Evolutionary conservation across 2,888 invertebrate species (phyloP), one percentile per base, ranked within the genome.

Genomic region (Myopa tessellatipennis): DNA sequence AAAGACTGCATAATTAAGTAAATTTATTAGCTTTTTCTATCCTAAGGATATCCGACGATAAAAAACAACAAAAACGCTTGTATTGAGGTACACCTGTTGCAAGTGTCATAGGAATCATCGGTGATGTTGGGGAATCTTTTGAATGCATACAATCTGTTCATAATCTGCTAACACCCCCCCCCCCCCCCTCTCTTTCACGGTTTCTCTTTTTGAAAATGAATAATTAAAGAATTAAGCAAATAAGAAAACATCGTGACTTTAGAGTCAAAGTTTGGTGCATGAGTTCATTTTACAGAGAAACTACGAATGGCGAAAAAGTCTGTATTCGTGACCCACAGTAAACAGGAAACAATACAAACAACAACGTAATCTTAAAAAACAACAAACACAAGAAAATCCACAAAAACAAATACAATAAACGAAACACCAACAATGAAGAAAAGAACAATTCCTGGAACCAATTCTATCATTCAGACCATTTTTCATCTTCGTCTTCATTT

Each of bases 281-380:
- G 68, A 69, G 45, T 50, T 70, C 45, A 26, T 76, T 76, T 69
- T 69, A 70, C n/a, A 34, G 69, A 61, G 68, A 58, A 16, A 55
- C 71, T 40, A 38, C 58, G 71, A 60, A 18, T 8, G 34, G 10
- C 4, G 4, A 61, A 14, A 14, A 6, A 16, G 58, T 5, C 2
- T 58, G 6, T n/a, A 6, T 58, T 58, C 5, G n/a, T 14, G 58
- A 58, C 12, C n/a, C n/a, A 58, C 12, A n/a, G 14, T 5, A 58
- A 58, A 14, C 10, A 52, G 14, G 3, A 10, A 45, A 45, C 45
- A 45, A 45, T 26, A 26, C 1, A n/a, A 58, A 58, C 58, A n/a
- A 5, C 58, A n/a, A 14, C 52, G 52, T 2, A 14, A 52, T 14
- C 4, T 58, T n/a, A 61, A 10, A 26, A 4, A 12, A 61, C 6